Base-by-base conservation (phyloP, 2,113 vertebrate species). In the Arvicanthis niloticus region DNA sequence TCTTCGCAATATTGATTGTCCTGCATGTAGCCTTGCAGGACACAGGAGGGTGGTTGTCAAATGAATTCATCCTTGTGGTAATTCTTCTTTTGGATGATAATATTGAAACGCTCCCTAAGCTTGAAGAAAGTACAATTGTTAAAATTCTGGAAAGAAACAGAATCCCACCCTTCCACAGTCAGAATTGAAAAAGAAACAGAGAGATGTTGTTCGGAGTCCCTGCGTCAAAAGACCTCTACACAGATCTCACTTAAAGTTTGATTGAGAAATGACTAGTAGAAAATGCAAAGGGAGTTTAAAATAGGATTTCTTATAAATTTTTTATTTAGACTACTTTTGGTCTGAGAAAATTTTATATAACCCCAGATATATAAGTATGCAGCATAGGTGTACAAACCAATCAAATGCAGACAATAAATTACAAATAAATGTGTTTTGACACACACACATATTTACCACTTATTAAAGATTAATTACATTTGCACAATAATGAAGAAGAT, bases 61-160 rank as follows among this genome's bases (percentile, higher is more conserved):
- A 88, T 75, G 40, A 96, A 97, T 78, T 75, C 19, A 82, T 24
- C 34, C 75, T 40, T 72, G 21, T 37, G 21, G 62, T 91, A 15
- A 51, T 67, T 45, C 88, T 58, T 91, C 45, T 80, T 76, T 90
- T 62, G 7, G 34, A 45, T 89, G 24, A 75, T 29, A 88, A 56
- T n/a, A 58, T 80, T 65, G 68, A 93, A 90, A 73, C 0, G 89
- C 22, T 78, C 56, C 34, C 37, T 78, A 9, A 62, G 45, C 7
- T 40, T 86, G 3, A 62, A 84, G 37, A 93, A 48, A 86, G 17
- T 94, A 34, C 10, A 88, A 8, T 31, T 76, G 8, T 17, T 4
- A 53, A 68, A n/a, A 70, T 42, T 58, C 53, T 60, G 48, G 40
- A 68, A 40, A 22, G 13, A 88, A 70, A 24, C 51, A 89, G 81